These are phyloP conservation scores for Chiloscyllium plagiosum DNA, from an alignment of 2,113 vertebrate species.

Conservation along the genomic window DNA sequence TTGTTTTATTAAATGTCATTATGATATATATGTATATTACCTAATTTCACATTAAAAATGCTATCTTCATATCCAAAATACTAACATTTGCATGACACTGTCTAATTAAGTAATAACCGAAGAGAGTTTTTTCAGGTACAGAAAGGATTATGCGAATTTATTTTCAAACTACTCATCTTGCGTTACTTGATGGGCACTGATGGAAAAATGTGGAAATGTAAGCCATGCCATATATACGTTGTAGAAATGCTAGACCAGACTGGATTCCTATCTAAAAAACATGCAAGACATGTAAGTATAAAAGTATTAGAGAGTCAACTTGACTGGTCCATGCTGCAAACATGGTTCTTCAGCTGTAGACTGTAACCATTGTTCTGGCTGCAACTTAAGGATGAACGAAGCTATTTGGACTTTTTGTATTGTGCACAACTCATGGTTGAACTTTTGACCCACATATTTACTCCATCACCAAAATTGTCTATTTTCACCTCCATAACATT, in stretches of 20 bases:
- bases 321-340: not conserved
- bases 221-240: constrained; percentile 71
- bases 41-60: not conserved
- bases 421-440: not conserved
- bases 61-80: constrained; percentile 34
- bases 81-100: not conserved
- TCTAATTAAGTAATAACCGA: not conserved
- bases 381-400: not conserved
- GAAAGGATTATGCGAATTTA: constrained; percentile 74
- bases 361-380: not conserved
- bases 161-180: constrained; percentile 83
- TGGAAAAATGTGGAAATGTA: constrained; percentile 82
- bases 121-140: constrained; percentile 60
- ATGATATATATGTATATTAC: not conserved
- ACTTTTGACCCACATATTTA: not conserved
- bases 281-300: constrained; percentile 54
- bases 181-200: constrained; percentile 71
- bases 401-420: not conserved
- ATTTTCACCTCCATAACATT: not conserved
- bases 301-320: not conserved
- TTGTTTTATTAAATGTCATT: not conserved
- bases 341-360: not conserved
- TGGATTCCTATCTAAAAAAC: constrained; percentile 43
- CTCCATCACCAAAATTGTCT: not conserved
- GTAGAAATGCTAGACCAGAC: constrained; percentile 70